Base-by-base conservation (phyloP, 92 coral and sea anemone species). In the Paramuricea clavata region DNA sequence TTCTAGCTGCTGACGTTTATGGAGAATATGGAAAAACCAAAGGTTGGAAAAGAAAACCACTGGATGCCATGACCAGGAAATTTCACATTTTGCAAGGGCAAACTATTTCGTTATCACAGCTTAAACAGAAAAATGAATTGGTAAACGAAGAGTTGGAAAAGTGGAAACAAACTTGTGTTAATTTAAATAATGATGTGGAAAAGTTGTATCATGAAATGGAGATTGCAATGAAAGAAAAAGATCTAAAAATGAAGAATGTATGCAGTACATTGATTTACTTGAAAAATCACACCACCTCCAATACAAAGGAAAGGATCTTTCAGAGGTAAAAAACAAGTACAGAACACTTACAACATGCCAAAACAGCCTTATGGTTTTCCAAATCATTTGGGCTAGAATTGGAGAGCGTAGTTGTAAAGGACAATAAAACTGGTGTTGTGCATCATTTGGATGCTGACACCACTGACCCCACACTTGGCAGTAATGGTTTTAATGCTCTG, bases 1-100 rank as follows among this genome's bases (percentile, higher is more conserved):
- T 76, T 83, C 34, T 93, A 74, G 93, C 93, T 71, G 86, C 86
- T 65, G 81, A 88, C 28, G 77, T 89, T 39, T 50, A 76, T 69
- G 56, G 68, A 25, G 90, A 93, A 59, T 90, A 90, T 67, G 62
- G 81, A 10, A 76, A 49, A 44, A 49, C 81, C 65, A 76, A 34
- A 25, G 81, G 81, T 76, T 33, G 87, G 49, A 31, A 87, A 62
- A 82, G 86, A 61, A 87, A 87, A 60, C 85, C 74, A 23, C 80
- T 93, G 78, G 91, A 85, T 82, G 82, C 85, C 26, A 93, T 44
- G 76, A 80, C 41, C 64, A 87, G 81, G 85, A 87, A 54, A 73
- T 90, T 90, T 69, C 93, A 90, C 76, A 64, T 93, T 52, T 93
- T 78, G 82, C 90, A 87, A 78, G 93, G 92, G 67, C 93, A 93